Evolutionary conservation across 2,888 invertebrate genomes (phyloP).

Genomic region (Taphrorychus bicolor): DNA sequence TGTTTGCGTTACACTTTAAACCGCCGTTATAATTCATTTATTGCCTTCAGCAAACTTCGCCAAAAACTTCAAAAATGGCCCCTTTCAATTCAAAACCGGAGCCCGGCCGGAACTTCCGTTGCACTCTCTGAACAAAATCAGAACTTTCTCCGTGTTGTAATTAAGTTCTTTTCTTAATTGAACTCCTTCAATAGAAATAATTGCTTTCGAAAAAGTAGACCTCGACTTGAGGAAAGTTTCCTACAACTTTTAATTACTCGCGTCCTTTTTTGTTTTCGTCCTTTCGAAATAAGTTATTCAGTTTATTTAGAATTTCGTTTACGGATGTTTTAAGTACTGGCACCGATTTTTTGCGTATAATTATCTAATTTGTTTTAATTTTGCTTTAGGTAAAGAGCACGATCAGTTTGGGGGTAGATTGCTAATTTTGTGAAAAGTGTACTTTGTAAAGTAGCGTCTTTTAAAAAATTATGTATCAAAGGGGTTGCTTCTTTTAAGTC

Average conservation of each 20-base stretch:
- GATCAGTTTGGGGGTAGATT: background rate
- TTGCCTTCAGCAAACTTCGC: background rate
- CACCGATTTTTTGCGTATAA: too few relatives aligned
- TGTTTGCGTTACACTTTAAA: background rate
- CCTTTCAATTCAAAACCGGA: background rate
- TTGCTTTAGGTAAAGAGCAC: background rate
- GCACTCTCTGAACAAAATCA: constrained; percentile 4
- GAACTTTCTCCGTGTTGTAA: constrained; percentile 10
- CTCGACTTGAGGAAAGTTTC: constrained; percentile 7
- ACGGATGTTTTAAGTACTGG: background rate
- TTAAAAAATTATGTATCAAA: background rate
- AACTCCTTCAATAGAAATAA: constrained; percentile 16
- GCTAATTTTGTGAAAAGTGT: too few relatives aligned
- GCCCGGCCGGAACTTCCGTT: background rate
- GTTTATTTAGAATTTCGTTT: constrained; percentile 1
- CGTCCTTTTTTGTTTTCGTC: background rate
- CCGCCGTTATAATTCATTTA: background rate
- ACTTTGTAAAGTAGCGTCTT: too few relatives aligned
- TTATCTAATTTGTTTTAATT: background rate
- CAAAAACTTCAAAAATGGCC: background rate
- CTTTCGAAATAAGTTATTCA: background rate
- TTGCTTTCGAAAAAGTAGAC: constrained; percentile 15
- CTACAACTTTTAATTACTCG: constrained; percentile 12
- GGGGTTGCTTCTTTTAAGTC: background rate
- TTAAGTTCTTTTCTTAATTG: constrained; percentile 15